Conservation (phyloP, 2,888 invertebrate species). For the Leptinotarsa tumamoca region DNA sequence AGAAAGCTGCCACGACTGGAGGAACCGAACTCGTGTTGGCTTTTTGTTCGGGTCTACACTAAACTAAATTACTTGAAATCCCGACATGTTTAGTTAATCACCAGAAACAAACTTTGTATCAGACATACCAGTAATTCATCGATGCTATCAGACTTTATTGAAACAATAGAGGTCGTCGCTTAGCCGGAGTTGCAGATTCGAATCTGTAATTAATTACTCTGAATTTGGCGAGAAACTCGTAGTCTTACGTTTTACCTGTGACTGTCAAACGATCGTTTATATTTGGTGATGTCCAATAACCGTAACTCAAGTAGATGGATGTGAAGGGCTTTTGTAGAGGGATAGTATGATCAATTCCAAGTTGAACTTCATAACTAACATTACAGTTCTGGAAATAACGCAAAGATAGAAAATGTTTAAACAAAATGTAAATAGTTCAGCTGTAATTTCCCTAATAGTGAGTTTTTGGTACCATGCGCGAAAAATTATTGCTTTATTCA, state of each 20-base stretch:
- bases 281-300: constrained; percentile 55
- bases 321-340: too few species aligned
- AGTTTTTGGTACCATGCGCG: not conserved
- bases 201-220: constrained; percentile 61
- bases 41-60: constrained; percentile 26
- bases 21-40: constrained; percentile 26
- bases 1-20: constrained; percentile 28
- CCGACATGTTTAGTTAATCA: constrained; percentile 45
- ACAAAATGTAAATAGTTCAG: not conserved
- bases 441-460: not conserved
- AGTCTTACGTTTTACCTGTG: constrained; percentile 18
- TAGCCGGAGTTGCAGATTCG: constrained; percentile 53
- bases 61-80: constrained; percentile 31
- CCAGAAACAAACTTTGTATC: constrained; percentile 53
- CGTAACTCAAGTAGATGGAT: not conserved
- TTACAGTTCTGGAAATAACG: too few species aligned
- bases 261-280: constrained; percentile 57
- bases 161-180: constrained; percentile 55
- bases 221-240: constrained; percentile 59
- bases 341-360: too few species aligned
- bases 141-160: constrained; percentile 56
- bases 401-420: too few species aligned
- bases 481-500: too few species aligned
- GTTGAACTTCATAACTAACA: not conserved
- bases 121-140: constrained; percentile 54